phyloP scores from a whole-genome alignment of 2,888 invertebrate species.

The Chrysolina oricalcia region DNA sequence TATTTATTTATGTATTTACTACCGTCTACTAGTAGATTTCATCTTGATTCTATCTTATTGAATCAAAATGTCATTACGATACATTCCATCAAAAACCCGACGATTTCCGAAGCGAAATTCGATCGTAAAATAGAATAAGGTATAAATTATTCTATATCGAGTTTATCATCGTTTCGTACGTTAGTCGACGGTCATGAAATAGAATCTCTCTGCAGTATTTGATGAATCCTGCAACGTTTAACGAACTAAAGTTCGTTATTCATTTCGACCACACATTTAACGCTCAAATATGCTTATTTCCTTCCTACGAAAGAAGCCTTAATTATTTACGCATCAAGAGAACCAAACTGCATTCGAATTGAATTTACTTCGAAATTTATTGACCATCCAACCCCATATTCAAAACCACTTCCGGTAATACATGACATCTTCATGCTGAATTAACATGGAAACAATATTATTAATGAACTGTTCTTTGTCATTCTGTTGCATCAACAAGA shows the following conservation, averaged over 20 bases:
- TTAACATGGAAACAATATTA: constrained; percentile 51
- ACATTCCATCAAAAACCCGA: no score
- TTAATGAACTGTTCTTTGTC: constrained; percentile 50
- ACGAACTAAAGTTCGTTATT: neutral
- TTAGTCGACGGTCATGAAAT: no score
- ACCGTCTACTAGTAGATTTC: no score
- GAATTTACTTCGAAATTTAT: constrained; percentile 33
- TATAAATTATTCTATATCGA: no score
- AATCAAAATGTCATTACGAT: no score
- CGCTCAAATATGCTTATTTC: constrained; percentile 4
- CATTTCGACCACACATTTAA: neutral
- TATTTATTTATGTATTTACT: no score
- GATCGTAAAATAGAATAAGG: no score
- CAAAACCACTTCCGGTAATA: constrained; percentile 39
- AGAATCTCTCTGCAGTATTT: no score
- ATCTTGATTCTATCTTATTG: no score
- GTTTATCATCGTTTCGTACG: no score
- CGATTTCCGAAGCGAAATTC: no score
- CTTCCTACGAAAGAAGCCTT: constrained; percentile 4
- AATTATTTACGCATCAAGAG: constrained; percentile 21
- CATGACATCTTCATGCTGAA: constrained; percentile 42
- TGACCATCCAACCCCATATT: constrained; percentile 28
- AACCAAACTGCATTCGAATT: constrained; percentile 24
- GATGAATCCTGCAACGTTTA: no score
- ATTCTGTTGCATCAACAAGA: constrained; percentile 47